Evolutionary conservation across 2,888 invertebrate species (phyloP).

Genomic region (Ornithoptera alexandrae): DNA sequence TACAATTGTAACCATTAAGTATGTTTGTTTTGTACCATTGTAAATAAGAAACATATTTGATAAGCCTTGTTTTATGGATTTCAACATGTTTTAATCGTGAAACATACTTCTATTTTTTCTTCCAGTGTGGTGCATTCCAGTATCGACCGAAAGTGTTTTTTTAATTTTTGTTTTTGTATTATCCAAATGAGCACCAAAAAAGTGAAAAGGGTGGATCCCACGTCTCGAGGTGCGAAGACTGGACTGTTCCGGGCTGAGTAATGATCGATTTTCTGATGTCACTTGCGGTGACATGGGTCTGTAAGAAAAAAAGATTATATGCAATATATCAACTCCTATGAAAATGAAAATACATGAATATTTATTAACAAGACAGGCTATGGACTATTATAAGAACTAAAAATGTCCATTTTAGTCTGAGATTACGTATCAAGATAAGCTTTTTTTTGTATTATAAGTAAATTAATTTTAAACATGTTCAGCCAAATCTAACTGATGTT

Average conservation of each 20-base stretch:
- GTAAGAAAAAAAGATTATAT: slow-evolving; percentile 9
- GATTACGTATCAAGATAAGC: too few species aligned
- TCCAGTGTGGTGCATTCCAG: slow-evolving; percentile 78
- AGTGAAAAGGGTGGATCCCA: slow-evolving; percentile 64
- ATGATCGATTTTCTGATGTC: slow-evolving; percentile 69
- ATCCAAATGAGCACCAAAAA: slow-evolving; percentile 72
- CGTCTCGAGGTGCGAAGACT: slow-evolving; percentile 59
- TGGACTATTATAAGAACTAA: too few species aligned
- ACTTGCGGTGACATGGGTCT: slow-evolving; percentile 74
- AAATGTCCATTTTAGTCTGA: too few species aligned
- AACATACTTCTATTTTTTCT: slow-evolving; percentile 61
- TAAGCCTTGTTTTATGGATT: slow-evolving; percentile 25
- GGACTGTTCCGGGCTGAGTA: slow-evolving; percentile 69
- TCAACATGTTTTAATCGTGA: neutral
- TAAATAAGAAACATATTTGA: neutral
- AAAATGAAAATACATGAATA: too few species aligned
- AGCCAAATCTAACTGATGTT: neutral
- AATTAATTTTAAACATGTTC: too few species aligned
- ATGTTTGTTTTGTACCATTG: too few species aligned
- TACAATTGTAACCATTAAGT: slow-evolving; percentile 1
- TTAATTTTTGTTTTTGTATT: slow-evolving; percentile 71
- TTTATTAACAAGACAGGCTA: too few species aligned
- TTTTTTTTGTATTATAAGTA: too few species aligned
- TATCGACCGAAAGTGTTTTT: slow-evolving; percentile 75
- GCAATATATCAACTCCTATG: too few species aligned